A percentile compares a stretch with the other conserved stretches of the same genome.
These are phyloP conservation scores for Brachionus plicatilis DNA, from an alignment of 1,140 invertebrate genomes.

Conservation along the genomic window DNA sequence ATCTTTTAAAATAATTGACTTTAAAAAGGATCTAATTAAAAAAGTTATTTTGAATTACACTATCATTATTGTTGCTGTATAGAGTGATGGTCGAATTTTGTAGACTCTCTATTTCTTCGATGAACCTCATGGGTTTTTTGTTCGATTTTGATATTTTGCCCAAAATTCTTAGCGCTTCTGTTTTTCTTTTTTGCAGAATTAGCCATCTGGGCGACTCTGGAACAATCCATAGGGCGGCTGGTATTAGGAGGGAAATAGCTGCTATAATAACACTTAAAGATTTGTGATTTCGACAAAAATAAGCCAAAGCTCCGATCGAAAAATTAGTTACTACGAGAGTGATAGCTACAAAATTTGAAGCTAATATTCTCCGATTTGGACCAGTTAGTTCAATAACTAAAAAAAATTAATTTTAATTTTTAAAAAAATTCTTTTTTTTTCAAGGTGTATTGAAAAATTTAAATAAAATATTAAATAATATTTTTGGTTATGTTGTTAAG, in stretches of 20 bases:
- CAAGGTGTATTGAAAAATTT: too few species aligned
- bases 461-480: too few species aligned
- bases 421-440: too few species aligned
- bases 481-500: too few species aligned
- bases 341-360: neutral
- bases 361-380: neutral
- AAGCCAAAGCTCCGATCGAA: neutral
- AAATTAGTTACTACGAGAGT: neutral
- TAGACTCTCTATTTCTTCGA: neutral
- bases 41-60: neutral
- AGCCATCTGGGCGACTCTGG: conserved; percentile 32
- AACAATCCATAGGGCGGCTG: neutral
- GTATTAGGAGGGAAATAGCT: neutral
- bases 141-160: conserved; percentile 24
- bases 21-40: neutral
- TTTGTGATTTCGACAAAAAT: conserved; percentile 17
- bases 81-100: neutral
- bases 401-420: neutral
- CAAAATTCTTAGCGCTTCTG: neutral
- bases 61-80: neutral
- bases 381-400: neutral
- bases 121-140: neutral
- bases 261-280: neutral
- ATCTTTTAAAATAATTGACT: neutral
- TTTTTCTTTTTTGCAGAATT: neutral